Evolutionary conservation across 2,888 invertebrate genomes (phyloP).

Genomic region (Cryptosula pallasiana): DNA sequence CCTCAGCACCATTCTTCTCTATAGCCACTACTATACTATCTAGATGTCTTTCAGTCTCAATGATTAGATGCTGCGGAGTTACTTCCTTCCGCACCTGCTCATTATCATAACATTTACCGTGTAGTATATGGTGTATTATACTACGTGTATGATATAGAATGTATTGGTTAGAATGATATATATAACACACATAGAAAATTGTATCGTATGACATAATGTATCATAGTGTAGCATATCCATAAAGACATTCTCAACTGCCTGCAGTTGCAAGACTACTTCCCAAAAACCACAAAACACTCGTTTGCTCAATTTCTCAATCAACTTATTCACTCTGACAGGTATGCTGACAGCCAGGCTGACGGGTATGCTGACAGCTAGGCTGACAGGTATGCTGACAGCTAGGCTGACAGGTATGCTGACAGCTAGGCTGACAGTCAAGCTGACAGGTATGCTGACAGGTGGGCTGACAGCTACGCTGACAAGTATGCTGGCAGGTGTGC

Average conservation of each 20-base stretch:
- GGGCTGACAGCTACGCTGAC: not conserved
- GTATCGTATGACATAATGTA: no score
- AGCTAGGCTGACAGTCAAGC: not conserved
- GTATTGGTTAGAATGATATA: no score
- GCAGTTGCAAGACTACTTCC: no score
- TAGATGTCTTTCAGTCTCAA: not conserved
- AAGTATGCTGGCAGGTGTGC: not conserved
- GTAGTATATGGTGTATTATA: no score
- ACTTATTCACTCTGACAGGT: not conserved
- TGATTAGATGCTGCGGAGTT: not conserved
- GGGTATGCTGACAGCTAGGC: not conserved
- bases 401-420: not conserved
- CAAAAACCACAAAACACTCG: no score
- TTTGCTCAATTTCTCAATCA: no score
- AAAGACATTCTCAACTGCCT: no score
- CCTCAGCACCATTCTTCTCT: not conserved
- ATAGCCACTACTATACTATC: not conserved
- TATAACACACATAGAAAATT: no score
- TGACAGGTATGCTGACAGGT: not conserved
- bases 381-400: not conserved
- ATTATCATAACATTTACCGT: no score
- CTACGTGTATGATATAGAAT: no score
- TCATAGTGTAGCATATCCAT: no score
- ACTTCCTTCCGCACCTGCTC: not conserved
- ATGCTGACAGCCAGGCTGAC: not conserved